A percentile compares a stretch with the other conserved stretches of the same genome.
Evolutionary conservation across 1,140 invertebrate species (phyloP).

Genomic region (Aphaenogaster floridana): DNA sequence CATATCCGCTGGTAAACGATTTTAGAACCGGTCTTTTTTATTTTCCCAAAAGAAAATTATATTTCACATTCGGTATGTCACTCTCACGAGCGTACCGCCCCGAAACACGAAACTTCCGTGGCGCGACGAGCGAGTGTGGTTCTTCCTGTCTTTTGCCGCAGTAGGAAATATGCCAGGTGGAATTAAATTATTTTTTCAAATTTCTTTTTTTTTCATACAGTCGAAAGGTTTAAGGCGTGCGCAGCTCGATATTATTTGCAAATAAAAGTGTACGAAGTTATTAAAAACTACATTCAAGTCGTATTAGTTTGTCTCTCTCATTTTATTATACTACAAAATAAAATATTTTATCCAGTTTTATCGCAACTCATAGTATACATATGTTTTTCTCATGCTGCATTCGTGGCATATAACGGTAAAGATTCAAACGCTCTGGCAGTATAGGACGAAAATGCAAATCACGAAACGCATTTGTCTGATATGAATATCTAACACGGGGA

Average conservation of each 20-base stretch:
- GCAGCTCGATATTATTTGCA: background rate
- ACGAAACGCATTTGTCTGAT: conserved; percentile 30
- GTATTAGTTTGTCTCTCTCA: background rate
- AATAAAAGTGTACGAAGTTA: background rate
- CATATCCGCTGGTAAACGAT: background rate
- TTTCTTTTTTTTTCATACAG: background rate
- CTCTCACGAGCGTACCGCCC: conserved; percentile 69
- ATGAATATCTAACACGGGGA: conserved; percentile 12
- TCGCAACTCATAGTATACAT: too few species aligned
- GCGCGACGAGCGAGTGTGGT: conserved; percentile 71
- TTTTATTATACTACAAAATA: background rate
- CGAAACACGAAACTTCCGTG: conserved; percentile 84
- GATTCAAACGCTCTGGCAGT: conserved; percentile 6
- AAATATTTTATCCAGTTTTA: conserved; percentile 2
- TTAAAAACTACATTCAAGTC: background rate
- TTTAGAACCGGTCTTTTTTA: conserved; percentile 31
- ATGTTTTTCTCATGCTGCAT: background rate
- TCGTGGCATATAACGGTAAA: background rate
- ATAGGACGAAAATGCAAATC: conserved; percentile 38
- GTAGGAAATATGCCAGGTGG: conserved; percentile 16
- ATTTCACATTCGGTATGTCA: conserved; percentile 66
- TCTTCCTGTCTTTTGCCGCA: conserved; percentile 65
- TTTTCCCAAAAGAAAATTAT: conserved; percentile 59
- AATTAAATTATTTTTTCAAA: conserved; percentile 22
- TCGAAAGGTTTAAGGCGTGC: background rate